Conservation (phyloP, 53 echinoderm and acorn worm species). For the Echinarachnius parma region DNA sequence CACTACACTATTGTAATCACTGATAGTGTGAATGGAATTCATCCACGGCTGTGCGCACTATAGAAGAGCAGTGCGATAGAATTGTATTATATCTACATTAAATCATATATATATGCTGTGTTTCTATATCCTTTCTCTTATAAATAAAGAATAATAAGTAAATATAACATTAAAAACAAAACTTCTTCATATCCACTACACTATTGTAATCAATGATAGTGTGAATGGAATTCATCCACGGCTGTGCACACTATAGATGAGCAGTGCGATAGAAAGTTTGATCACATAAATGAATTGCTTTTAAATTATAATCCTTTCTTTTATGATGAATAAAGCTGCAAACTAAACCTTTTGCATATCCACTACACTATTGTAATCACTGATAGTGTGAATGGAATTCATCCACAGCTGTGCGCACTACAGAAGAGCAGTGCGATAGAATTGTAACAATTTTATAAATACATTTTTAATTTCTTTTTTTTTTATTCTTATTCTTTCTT, state of each 20-base stretch:
- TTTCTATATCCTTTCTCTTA: too few relatives aligned
- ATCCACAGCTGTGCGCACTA: constrained; percentile 47
- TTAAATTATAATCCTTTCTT: too few relatives aligned
- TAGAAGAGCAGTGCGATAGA: constrained; percentile 22
- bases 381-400: constrained; percentile 50
- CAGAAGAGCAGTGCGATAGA: constrained; percentile 22
- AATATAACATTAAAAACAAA: too few relatives aligned
- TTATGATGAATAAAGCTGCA: too few relatives aligned
- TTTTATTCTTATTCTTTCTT: too few relatives aligned
- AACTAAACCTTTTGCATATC: constrained; percentile 51
- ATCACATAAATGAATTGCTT: too few relatives aligned
- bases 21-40: constrained; percentile 50
- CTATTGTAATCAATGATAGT: constrained; percentile 46
- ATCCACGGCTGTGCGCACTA: constrained; percentile 48
- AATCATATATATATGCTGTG: too few relatives aligned
- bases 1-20: constrained; percentile 44
- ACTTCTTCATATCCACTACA: constrained; percentile 48
- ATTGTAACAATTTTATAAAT: too few relatives aligned
- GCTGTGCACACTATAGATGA: constrained; percentile 33
- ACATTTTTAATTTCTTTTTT: too few relatives aligned
- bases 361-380: constrained; percentile 44
- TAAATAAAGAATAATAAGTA: too few relatives aligned
- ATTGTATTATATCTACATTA: too few relatives aligned
- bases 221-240: constrained; percentile 49
- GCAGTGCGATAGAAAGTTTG: too few relatives aligned